Evolutionary conservation across 1,140 invertebrate genomes (phyloP).

Genomic region (Cryptotermes secundus): DNA sequence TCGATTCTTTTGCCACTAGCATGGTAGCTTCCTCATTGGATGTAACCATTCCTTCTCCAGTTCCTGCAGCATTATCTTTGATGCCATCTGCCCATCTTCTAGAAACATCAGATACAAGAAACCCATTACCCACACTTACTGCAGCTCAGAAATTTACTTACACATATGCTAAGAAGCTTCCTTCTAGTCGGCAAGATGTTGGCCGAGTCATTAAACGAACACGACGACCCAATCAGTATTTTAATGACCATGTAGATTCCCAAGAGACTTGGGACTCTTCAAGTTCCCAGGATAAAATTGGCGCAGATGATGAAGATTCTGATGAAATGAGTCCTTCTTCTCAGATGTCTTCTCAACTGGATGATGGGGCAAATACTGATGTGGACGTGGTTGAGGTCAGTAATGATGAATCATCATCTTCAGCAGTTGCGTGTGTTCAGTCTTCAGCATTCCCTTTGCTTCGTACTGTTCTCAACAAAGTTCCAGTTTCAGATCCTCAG

Average conservation of each 20-base stretch:
- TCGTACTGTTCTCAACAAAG: neutral
- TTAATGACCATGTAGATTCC: constrained; percentile 30
- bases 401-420: constrained; percentile 10
- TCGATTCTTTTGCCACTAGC: constrained; percentile 8
- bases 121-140: constrained; percentile 20
- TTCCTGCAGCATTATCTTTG: neutral
- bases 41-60: constrained; percentile 26
- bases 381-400: constrained; percentile 20
- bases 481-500: neutral
- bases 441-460: neutral
- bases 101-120: neutral
- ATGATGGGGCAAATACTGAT: constrained; percentile 21
- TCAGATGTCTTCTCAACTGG: neutral
- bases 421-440: constrained; percentile 14
- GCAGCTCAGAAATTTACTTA: constrained; percentile 29
- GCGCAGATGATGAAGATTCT: constrained; percentile 32
- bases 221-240: constrained; percentile 30
- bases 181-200: constrained; percentile 24
- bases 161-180: constrained; percentile 25
- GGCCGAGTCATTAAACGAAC: constrained; percentile 14
- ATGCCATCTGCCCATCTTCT: neutral
- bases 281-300: constrained; percentile 31
- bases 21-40: constrained; percentile 25
- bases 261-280: constrained; percentile 33
- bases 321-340: neutral